Evolutionary conservation across 2,888 invertebrate species (phyloP).

Genomic region (Drosophila niveifrons): DNA sequence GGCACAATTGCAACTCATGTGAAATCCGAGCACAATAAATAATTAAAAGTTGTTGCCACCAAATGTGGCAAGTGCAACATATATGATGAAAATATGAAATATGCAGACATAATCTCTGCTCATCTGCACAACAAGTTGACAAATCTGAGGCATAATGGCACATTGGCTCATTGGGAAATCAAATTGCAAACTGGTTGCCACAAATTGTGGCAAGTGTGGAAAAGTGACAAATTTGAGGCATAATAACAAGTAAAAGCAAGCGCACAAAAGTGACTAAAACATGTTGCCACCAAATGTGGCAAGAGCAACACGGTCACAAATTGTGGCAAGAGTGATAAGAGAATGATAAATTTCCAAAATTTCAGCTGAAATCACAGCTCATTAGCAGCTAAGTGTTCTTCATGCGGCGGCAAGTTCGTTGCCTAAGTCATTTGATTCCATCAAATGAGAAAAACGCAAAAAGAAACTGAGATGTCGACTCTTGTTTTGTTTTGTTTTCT

Average conservation of each 20-base stretch:
- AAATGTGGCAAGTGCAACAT: neutral
- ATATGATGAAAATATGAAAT: neutral
- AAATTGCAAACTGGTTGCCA: conserved; percentile 2
- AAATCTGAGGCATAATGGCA: neutral
- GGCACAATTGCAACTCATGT: neutral
- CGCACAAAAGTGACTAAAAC: conserved; percentile 1
- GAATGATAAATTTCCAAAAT: conserved; percentile 16
- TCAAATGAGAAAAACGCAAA: neutral
- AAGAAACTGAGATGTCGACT: conserved; percentile 22
- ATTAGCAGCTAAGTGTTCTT: conserved; percentile 38
- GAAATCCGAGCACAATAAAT: neutral
- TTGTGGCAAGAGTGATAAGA: conserved; percentile 8
- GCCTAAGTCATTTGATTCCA: conserved; percentile 51
- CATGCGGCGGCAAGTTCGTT: conserved; percentile 41
- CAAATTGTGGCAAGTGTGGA: conserved; percentile 13
- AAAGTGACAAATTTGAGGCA: neutral
- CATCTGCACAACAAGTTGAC: neutral
- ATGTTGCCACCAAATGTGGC: conserved; percentile 13
- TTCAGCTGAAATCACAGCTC: conserved; percentile 17
- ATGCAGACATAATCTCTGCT: neutral
- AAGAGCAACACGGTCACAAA: conserved; percentile 8
- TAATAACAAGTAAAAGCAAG: conserved; percentile 1
- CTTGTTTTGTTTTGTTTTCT: conserved; percentile 20
- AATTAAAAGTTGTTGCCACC: neutral
- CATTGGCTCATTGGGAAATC: neutral